Evolutionary conservation across 2,113 vertebrate genomes (phyloP), one percentile per base, ranked within the genome.

Genomic region (Brienomyrus brachyistius): DNA sequence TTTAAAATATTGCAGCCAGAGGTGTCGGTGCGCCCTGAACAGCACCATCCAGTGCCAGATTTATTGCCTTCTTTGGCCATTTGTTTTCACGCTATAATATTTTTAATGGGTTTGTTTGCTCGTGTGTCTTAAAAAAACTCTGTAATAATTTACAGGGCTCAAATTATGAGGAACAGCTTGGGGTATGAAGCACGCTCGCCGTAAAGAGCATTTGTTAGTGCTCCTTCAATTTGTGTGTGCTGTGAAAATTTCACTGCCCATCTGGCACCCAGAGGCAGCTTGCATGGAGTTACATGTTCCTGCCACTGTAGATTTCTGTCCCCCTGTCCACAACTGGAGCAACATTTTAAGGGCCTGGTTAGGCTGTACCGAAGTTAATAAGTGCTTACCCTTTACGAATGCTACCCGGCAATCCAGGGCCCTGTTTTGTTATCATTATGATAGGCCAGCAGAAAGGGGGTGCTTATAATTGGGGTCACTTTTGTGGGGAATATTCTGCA

Each of bases 151-250:
- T 87, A 54, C n/a, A 40, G 51, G 11, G 27, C 11, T 54, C 51
- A 54, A 21, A 87, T 56, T 51, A 54, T 45, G n/a, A 85, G 52
- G 31, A 52, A 31, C 47, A 82, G 48, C 27, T 40, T 43, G 50
- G 27, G 35, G 70, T n/a, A 77, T 82, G 66, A 35, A 82, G 27
- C 27, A 17, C 5, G 31, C 88, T 52, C 11, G 70, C 17, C 19
- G 19, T 43, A 82, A 74, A 59, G 27, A 70, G 47, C 15, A 15
- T 80, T 35, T 1, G 23, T 27, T 51, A 40, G 51, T 10, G 70
- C 11, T 45, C 56, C 59, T 86, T 86, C 85, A 77, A 51, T 83
- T 27, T 87, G 86, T 90, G n/a, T 43, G 54, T 31, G 51, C 80
- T 21, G 52, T 59, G n/a, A 85, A 88, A 88, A 62, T 56, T 47